Conservation (phyloP, 2,888 invertebrate genomes). For the Argyresthia goedartella region DNA sequence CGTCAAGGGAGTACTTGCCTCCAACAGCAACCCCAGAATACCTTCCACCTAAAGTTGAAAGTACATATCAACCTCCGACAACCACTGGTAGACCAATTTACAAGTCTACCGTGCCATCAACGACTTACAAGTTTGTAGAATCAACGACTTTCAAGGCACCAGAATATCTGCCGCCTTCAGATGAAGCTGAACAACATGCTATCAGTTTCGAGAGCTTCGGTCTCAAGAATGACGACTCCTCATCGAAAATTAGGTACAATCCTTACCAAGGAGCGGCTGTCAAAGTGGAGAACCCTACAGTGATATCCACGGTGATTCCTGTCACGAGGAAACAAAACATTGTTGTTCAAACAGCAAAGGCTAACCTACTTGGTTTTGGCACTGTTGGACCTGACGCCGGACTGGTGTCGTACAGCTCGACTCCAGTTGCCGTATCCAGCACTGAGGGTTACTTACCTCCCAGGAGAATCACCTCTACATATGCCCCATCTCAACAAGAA, state of each 20-base stretch:
- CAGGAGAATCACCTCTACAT: conserved; percentile 35
- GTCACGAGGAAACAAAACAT: conserved; percentile 47
- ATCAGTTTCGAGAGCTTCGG: conserved; percentile 31
- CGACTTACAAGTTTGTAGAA: conserved; percentile 30
- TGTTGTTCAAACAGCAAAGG: conserved; percentile 53
- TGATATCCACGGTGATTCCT: conserved; percentile 22
- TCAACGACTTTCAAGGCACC: conserved; percentile 32
- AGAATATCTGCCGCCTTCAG: conserved; percentile 46
- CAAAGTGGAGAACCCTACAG: conserved; percentile 15
- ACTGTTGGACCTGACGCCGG: conserved; percentile 60
- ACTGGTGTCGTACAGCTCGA: conserved; percentile 43
- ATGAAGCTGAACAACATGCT: conserved; percentile 19
- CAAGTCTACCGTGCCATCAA: conserved; percentile 16
- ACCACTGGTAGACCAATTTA: conserved; percentile 21
- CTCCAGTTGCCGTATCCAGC: conserved; percentile 33
- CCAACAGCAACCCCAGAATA: conserved; percentile 17
- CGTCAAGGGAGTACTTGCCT: conserved; percentile 5
- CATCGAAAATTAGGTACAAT: conserved; percentile 27
- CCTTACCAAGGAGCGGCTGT: conserved; percentile 37
- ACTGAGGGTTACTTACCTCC: conserved; percentile 23
- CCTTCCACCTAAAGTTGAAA: conserved; percentile 17
- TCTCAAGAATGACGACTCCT: conserved; percentile 23
- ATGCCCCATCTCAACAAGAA: conserved; percentile 42
- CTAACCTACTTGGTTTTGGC: conserved; percentile 54
- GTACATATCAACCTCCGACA: conserved; percentile 26